Evolutionary conservation across 23 tunicate genomes (phyloP).

Genomic region (Styela plicata): DNA sequence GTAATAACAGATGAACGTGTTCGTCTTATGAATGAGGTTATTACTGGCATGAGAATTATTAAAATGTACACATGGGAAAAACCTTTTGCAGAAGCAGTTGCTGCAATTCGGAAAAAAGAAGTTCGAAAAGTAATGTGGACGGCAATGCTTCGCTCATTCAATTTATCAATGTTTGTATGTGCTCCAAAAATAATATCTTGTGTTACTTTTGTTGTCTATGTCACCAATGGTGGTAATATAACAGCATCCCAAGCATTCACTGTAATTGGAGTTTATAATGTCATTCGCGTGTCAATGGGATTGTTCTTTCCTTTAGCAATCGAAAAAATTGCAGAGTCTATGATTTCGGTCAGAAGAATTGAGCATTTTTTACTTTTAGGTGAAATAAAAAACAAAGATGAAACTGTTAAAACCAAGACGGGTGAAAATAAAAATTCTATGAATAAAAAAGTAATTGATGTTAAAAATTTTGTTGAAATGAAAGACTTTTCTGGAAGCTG

Average conservation of each 20-base stretch:
- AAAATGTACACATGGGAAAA: slow-evolving; percentile 66
- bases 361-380: slow-evolving; percentile 27
- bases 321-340: slow-evolving; percentile 51
- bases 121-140: slow-evolving; percentile 35
- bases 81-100: slow-evolving; percentile 27
- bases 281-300: slow-evolving; percentile 39
- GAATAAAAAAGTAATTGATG: background rate
- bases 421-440: background rate
- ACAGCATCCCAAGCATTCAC: slow-evolving; percentile 48
- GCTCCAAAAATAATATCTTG: slow-evolving; percentile 34
- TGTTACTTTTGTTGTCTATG: slow-evolving; percentile 39
- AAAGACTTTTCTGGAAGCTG: slow-evolving; percentile 17
- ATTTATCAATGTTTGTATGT: slow-evolving; percentile 29
- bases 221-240: slow-evolving; percentile 32
- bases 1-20: slow-evolving; percentile 40
- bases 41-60: slow-evolving; percentile 48
- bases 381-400: background rate
- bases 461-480: slow-evolving; percentile 28
- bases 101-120: slow-evolving; percentile 46
- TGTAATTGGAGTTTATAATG: slow-evolving; percentile 47
- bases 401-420: background rate
- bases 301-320: slow-evolving; percentile 47
- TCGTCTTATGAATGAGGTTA: slow-evolving; percentile 38
- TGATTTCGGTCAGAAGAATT: slow-evolving; percentile 44
- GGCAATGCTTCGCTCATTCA: slow-evolving; percentile 45